phyloP scores from a whole-genome alignment of 1,140 invertebrate species.

The Hesperophylax magnus region DNA sequence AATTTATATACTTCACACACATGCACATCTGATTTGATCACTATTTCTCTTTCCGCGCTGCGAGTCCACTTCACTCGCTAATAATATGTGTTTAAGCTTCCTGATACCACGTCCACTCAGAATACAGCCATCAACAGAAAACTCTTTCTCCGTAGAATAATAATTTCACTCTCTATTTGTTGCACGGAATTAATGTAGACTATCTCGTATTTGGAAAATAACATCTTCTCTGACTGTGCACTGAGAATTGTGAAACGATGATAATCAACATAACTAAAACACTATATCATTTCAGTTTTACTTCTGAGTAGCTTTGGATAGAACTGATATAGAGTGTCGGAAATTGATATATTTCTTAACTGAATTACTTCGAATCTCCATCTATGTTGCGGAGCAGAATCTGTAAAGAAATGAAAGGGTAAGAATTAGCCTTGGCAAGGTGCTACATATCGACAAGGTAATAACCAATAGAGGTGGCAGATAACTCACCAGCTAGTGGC shows the following conservation, averaged over 20 bases:
- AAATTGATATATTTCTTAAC: conserved; percentile 51
- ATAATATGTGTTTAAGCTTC: neutral
- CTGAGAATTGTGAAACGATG: conserved; percentile 45
- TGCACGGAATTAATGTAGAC: conserved; percentile 39
- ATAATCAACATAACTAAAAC: conserved; percentile 51
- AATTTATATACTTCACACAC: conserved; percentile 55
- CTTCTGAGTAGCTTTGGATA: conserved; percentile 47
- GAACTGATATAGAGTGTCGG: conserved; percentile 52
- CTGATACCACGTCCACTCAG: conserved; percentile 51
- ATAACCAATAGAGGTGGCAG: neutral
- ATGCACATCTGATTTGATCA: conserved; percentile 46
- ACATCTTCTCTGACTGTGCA: conserved; percentile 41
- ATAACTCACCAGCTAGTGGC: conserved; percentile 63
- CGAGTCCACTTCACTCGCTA: conserved; percentile 13
- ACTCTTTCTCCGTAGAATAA: conserved; percentile 16
- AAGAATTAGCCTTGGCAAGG: neutral
- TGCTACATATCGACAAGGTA: neutral
- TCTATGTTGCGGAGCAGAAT: conserved; percentile 41
- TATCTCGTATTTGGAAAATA: conserved; percentile 49
- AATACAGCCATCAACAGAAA: conserved; percentile 53
- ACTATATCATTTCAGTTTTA: conserved; percentile 43
- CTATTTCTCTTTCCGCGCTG: conserved; percentile 48
- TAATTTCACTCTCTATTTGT: conserved; percentile 40
- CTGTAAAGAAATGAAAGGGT: conserved; percentile 44
- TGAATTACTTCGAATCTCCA: conserved; percentile 44